Conservation (phyloP, 2,113 vertebrate genomes). For the Oncorhynchus masou region DNA sequence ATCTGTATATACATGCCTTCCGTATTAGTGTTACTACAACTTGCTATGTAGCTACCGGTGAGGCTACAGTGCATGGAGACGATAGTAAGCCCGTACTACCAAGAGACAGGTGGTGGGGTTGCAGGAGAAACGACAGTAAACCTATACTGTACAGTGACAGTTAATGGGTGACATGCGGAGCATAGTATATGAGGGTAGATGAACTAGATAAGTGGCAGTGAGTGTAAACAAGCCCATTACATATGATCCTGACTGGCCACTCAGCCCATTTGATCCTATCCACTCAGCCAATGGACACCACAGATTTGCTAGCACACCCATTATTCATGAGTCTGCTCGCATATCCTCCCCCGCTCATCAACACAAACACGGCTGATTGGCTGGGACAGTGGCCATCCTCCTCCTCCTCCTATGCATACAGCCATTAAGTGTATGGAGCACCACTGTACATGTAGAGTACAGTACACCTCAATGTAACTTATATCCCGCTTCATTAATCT, state of each 20-base stretch:
- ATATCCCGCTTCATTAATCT: slow-evolving; percentile 13
- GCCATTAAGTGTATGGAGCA: not conserved
- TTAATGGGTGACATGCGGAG: not conserved
- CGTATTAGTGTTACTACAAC: no score
- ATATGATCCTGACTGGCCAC: not conserved
- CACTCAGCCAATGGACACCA: slow-evolving; percentile 67
- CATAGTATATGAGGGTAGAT: not conserved
- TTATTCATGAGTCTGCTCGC: not conserved
- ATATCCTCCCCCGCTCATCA: slow-evolving; percentile 51
- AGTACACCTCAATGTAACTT: slow-evolving; percentile 7
- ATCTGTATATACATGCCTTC: no score
- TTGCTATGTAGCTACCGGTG: no score
- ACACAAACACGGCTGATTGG: slow-evolving; percentile 34
- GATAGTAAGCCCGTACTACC: no score
- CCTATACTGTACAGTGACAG: no score
- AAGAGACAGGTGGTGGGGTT: no score
- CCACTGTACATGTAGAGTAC: slow-evolving; percentile 1
- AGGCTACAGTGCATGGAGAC: slow-evolving; percentile 29
- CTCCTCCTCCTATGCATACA: not conserved
- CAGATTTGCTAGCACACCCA: slow-evolving; percentile 65
- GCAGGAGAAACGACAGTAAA: not conserved
- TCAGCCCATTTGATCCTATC: not conserved
- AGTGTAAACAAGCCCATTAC: not conserved
- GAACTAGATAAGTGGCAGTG: not conserved
- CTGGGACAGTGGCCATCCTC: not conserved